Base-by-base conservation (phyloP, 1,140 invertebrate species). In the Calliphora vicina region DNA sequence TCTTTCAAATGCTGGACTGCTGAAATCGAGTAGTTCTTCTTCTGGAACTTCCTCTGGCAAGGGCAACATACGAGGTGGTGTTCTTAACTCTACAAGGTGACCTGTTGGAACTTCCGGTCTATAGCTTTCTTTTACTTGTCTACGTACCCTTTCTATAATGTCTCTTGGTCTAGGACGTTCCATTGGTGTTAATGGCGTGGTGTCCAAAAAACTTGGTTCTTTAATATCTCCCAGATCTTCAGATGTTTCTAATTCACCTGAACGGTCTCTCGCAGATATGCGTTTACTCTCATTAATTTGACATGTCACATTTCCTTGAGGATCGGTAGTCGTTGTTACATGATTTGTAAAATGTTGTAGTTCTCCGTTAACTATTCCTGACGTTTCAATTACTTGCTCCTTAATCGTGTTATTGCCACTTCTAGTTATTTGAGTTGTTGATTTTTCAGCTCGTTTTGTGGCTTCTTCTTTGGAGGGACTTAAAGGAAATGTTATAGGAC, bases 141-240 rank as follows among this genome's bases (percentile, higher is more conserved):
- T 78, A 9, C 35, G 5, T 5, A 78, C 23, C 2, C 35, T 10
- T 43, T 78, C 74, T 1, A 78, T 78, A 10, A 78, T 43, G 17
- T 78, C 74, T 43, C 74, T 43, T 42, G 74, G 74, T 45, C 35
- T 78, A 4, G 74, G 74, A 1, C 35, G 74, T 45, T 78, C 74
- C 20, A 26, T 15, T 10, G 74, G 74, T 1, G 74, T 29, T 13
- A 78, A 2, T 43, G 74, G 74, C 3, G 74, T 78, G 1, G 26
- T 29, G 25, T 81, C 80, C 5, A 67, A n/a, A 15, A 81, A 81
- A 42, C 80, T 81, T n/a, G 80, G 80, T 81, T 61, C 80, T 26
- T 81, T 25, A 20, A 81, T 27, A 42, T 50, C 80, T 29, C 42
- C 80, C 25, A 81, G 13, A 42, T 23, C 50, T 27, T 61, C 50